Evolutionary conservation across 1,140 invertebrate genomes (phyloP), one percentile per base, ranked within the genome.

Genomic region (Cotesia chilonis): DNA sequence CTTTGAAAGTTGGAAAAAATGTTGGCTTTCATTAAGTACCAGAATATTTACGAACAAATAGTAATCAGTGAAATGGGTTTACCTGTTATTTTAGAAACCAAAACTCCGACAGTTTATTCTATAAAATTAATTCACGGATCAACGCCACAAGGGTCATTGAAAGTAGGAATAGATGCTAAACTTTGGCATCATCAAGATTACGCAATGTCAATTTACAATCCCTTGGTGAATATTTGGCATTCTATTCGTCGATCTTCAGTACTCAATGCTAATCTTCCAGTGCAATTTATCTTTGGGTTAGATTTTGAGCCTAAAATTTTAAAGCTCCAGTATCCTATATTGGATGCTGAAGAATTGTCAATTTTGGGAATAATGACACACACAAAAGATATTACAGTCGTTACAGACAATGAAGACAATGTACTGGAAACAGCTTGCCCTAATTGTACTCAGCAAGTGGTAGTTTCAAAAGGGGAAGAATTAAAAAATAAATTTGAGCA

Each of bases 21-120:
- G 1, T 28, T 3, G 28, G 1, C 1, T 28, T 28, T 28, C 0
- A 28, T 28, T 2, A 57, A 82, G 1, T 83, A 81, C 17, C 41
- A 77, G 0, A 76, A 74, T 28, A 52, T 82, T 4, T 83, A 76
- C 20, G 79, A 82, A 63, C 77, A 81, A 68, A 74, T 79, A 0
- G 74, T 87, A 14, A 76, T 85, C 0, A 87, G 83, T 6, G 85
- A 87, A 38, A 80, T 87, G n/a, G 88, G 88, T 70, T 68, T 88
- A 28, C 83, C 84, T 5, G 80, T 79, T 14, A 10, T 82, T 2
- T 73, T 86, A 52, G 74, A 79, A 17, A 82, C 80, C 5, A 73
- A 75, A 57, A 73, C 82, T 10, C 85, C 59, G 54, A 3, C 12
- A 78, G 0, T 67, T 77, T 1, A 64, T 75, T 80, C 82, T 52